These are phyloP conservation scores for Aphidius gifuensis DNA, from an alignment of 1,140 invertebrate genomes.

Conservation along the genomic window DNA sequence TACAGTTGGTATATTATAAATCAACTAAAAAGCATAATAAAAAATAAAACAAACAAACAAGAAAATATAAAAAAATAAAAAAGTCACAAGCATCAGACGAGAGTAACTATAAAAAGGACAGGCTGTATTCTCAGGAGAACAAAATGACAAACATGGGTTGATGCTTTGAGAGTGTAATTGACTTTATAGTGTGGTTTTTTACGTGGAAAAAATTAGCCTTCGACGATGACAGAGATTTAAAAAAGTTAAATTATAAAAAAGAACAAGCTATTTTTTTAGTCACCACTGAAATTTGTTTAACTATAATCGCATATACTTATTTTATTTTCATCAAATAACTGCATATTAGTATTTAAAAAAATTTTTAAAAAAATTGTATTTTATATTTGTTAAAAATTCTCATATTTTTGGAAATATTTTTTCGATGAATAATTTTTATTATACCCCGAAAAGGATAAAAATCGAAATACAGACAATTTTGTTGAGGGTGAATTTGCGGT, in stretches of 20 bases:
- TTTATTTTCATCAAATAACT: constrained; percentile 11
- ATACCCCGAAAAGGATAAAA: too few species aligned
- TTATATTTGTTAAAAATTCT: neutral
- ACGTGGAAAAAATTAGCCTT: constrained; percentile 35
- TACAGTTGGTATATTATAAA: too few species aligned
- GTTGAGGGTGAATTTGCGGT: too few species aligned
- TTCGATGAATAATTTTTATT: neutral
- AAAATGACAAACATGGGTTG: constrained; percentile 36
- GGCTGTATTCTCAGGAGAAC: too few species aligned
- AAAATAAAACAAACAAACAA: too few species aligned
- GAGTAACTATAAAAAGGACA: neutral
- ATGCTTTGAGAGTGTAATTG: constrained; percentile 33
- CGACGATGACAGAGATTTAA: constrained; percentile 23
- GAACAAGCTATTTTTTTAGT: neutral
- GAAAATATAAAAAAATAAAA: constrained; percentile 1
- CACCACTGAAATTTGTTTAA: constrained; percentile 20
- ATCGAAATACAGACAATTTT: too few species aligned
- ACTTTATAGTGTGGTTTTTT: constrained; percentile 40
- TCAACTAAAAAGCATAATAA: too few species aligned
- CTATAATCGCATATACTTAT: constrained; percentile 18
- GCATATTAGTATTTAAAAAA: neutral
- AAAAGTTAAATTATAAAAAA: constrained; percentile 5
- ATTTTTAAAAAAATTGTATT: too few species aligned
- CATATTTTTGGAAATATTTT: neutral
- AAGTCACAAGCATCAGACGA: neutral